Conservation (phyloP, 2,797 vertebrate genomes). For the Falco berigora region DNA sequence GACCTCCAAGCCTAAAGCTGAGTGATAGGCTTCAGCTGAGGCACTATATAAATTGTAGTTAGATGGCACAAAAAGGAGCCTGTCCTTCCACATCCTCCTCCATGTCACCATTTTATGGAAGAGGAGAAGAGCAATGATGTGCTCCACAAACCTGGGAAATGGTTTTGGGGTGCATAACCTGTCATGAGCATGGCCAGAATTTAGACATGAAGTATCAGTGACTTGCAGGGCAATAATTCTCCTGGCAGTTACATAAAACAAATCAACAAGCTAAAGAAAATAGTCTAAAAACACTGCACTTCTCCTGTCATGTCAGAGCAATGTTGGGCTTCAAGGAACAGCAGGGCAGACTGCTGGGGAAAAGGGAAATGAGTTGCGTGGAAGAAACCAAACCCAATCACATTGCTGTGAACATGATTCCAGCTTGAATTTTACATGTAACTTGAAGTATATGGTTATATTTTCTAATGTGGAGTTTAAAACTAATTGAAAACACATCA, state of each 20-base stretch:
- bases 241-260: neutral
- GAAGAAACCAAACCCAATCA: neutral
- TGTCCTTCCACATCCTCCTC: neutral
- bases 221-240: neutral
- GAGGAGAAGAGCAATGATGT: neutral
- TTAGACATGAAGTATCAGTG: neutral
- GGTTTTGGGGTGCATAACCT: neutral
- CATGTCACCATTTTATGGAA: neutral
- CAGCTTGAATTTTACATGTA: neutral
- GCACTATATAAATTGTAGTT: neutral
- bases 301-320: neutral
- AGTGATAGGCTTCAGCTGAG: neutral
- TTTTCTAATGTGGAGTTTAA: neutral
- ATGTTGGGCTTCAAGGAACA: rapidly evolving
- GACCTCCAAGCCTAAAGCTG: neutral
- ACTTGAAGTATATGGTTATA: neutral
- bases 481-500: neutral
- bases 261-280: neutral
- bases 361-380: rapidly evolving
- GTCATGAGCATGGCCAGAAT: neutral
- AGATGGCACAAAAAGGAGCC: neutral
- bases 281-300: neutral
- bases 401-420: neutral
- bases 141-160: neutral
- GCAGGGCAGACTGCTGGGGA: neutral